Conservation (phyloP, 1,140 invertebrate species). For the Heliconius hermathena region DNA sequence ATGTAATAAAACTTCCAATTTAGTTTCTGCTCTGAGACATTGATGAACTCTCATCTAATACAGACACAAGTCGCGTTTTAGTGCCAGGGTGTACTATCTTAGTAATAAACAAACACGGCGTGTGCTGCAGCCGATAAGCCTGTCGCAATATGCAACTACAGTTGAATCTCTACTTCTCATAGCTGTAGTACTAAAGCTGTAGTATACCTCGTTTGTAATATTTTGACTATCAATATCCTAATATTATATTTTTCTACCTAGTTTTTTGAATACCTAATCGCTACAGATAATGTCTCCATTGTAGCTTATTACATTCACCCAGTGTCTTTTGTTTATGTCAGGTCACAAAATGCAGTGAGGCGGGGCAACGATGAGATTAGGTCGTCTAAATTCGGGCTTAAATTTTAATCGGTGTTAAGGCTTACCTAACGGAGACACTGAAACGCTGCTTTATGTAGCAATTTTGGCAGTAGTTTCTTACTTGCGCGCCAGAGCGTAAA, state of each 20-base stretch:
- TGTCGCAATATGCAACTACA: slow-evolving; percentile 44
- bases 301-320: slow-evolving; percentile 58
- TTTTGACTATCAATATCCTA: not conserved
- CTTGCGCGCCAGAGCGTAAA: slow-evolving; percentile 46
- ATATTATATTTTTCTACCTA: slow-evolving; percentile 5
- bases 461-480: slow-evolving; percentile 63
- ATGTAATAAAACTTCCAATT: slow-evolving; percentile 6
- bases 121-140: slow-evolving; percentile 73
- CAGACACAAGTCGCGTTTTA: slow-evolving; percentile 34
- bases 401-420: slow-evolving; percentile 77
- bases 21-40: slow-evolving; percentile 11
- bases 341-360: slow-evolving; percentile 72
- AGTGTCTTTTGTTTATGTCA: slow-evolving; percentile 70
- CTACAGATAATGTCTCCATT: slow-evolving; percentile 50
- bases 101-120: slow-evolving; percentile 70
- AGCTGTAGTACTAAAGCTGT: not conserved
- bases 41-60: slow-evolving; percentile 33
- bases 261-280: slow-evolving; percentile 25
- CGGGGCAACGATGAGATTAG: slow-evolving; percentile 72
- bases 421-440: slow-evolving; percentile 64
- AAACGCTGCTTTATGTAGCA: slow-evolving; percentile 60
- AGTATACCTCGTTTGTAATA: not conserved
- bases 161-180: slow-evolving; percentile 36
- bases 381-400: slow-evolving; percentile 76
- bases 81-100: slow-evolving; percentile 27